A percentile compares a stretch with the other conserved stretches of the same genome.
phyloP scores from a whole-genome alignment of 2,888 invertebrate species.

The Prenolepis imparis region DNA sequence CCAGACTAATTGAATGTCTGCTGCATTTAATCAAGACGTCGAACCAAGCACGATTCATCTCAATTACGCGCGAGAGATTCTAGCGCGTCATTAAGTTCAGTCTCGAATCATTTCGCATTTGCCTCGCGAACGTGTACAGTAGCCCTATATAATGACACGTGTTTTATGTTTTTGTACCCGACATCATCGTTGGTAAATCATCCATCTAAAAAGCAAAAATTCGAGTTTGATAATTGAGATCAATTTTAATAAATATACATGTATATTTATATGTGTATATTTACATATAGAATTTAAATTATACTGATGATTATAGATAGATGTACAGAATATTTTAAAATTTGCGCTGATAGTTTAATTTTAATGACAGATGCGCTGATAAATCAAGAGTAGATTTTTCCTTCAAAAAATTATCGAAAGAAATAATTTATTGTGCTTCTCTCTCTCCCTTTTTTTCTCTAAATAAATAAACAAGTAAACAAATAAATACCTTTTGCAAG shows the following conservation, averaged over 20 bases:
- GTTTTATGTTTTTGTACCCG: neutral
- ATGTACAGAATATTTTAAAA: neutral
- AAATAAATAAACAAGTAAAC: neutral
- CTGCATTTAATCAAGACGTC: slow-evolving; percentile 19
- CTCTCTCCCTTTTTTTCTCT: neutral
- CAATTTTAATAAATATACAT: neutral
- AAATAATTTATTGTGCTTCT: neutral
- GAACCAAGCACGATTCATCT: slow-evolving; percentile 34
- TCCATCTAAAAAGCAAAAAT: neutral
- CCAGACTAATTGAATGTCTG: slow-evolving; percentile 34
- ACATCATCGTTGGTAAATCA: neutral
- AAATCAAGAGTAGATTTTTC: neutral
- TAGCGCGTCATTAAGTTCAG: slow-evolving; percentile 25
- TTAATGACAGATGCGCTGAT: neutral
- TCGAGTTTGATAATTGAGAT: neutral
- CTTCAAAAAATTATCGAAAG: neutral
- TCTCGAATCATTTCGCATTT: slow-evolving; percentile 22
- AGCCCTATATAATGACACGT: slow-evolving; percentile 14
- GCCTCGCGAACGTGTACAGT: neutral
- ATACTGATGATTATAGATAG: neutral
- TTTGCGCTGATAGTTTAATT: neutral
- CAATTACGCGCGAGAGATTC: slow-evolving; percentile 42
- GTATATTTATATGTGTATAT: no score
- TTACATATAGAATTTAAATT: neutral
- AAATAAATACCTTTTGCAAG: neutral